Evolutionary conservation across 2,888 invertebrate genomes (phyloP).

Genomic region (Amphipoea oculea): DNA sequence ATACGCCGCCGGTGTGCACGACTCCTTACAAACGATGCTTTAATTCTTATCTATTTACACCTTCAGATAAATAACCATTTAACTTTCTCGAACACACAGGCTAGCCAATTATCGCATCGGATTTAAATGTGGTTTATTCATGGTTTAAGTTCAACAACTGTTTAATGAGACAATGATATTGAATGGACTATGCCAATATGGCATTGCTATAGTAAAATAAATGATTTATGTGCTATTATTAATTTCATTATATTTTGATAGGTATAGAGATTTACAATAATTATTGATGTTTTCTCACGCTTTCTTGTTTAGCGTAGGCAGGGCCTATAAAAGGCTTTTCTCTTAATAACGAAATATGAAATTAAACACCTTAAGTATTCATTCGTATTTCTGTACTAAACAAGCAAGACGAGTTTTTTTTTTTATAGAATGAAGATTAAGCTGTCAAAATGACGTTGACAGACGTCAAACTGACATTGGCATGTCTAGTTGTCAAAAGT

Average conservation of each 20-base stretch:
- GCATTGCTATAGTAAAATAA: neutral
- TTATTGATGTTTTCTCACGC: slow-evolving; percentile 4
- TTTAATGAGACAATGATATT: slow-evolving; percentile 14
- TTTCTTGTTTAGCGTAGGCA: slow-evolving; percentile 7
- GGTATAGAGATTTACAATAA: slow-evolving; percentile 11
- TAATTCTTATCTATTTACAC: slow-evolving; percentile 43
- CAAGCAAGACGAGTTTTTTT: neutral
- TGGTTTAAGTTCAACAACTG: slow-evolving; percentile 8
- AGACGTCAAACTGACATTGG: slow-evolving; percentile 52
- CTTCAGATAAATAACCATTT: slow-evolving; percentile 49
- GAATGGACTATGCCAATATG: neutral
- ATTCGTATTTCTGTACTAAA: neutral
- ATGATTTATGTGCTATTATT: slow-evolving; percentile 16
- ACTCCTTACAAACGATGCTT: slow-evolving; percentile 18
- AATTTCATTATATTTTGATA: slow-evolving; percentile 4
- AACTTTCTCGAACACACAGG: slow-evolving; percentile 36
- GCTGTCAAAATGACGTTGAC: slow-evolving; percentile 27
- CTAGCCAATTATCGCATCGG: slow-evolving; percentile 35
- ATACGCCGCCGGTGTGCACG: slow-evolving; percentile 9
- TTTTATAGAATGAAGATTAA: neutral
- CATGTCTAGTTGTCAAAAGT: slow-evolving; percentile 14
- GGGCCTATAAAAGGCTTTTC: neutral
- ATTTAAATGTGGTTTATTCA: slow-evolving; percentile 24
- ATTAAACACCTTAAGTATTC: neutral
- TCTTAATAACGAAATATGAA: neutral